phyloP scores from a whole-genome alignment of 2,113 vertebrate species.

The Oophaga pumilio region DNA sequence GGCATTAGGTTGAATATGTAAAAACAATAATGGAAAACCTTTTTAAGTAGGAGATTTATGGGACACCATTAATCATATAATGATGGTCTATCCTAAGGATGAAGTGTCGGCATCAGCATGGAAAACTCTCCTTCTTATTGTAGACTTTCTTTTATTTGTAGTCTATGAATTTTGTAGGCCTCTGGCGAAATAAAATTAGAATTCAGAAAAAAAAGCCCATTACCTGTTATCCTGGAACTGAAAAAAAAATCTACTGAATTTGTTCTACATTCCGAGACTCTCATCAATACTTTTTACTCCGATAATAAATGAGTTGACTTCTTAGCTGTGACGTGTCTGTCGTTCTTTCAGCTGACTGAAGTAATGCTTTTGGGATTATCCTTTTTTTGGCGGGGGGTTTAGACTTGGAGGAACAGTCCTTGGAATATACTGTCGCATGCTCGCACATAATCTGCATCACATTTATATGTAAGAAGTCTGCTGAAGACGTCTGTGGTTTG shows the following conservation, averaged over 20 bases:
- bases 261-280: neutral
- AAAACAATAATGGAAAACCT: too few species aligned
- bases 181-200: neutral
- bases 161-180: too few species aligned
- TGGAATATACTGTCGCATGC: neutral
- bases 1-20: too few species aligned
- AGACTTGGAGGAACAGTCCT: neutral
- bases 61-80: too few species aligned
- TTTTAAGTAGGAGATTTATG: too few species aligned
- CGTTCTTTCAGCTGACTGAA: neutral
- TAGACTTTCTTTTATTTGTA: too few species aligned
- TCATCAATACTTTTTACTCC: neutral
- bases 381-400: neutral
- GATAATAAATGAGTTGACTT: neutral
- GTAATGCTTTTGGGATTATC: neutral
- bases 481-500: slow-evolving; percentile 23
- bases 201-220: neutral
- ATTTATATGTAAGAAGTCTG: neutral
- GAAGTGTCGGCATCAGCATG: too few species aligned
- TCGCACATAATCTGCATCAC: slow-evolving; percentile 22
- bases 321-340: neutral
- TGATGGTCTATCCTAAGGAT: too few species aligned
- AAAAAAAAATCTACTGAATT: neutral
- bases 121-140: too few species aligned
- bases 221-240: neutral